phyloP scores from a whole-genome alignment of 1,140 invertebrate species.

The Trichonephila clavipes region DNA sequence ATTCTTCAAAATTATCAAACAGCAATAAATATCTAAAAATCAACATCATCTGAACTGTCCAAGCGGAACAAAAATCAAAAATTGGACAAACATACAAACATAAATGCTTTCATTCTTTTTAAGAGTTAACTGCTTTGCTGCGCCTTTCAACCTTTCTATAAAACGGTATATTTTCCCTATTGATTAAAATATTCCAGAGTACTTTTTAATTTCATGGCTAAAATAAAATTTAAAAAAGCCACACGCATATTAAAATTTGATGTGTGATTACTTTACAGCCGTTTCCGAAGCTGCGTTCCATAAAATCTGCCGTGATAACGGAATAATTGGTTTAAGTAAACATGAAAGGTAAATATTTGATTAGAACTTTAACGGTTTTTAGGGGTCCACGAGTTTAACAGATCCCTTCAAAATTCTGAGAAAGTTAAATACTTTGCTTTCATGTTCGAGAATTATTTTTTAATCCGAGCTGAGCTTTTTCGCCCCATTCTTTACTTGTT shows the following conservation, averaged over 20 bases:
- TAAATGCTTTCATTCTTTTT: neutral
- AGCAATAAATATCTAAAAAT: too few relatives aligned
- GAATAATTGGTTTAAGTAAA: conserved; percentile 6
- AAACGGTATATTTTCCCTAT: neutral
- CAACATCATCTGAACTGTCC: too few relatives aligned
- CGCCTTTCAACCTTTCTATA: too few relatives aligned
- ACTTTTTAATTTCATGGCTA: neutral
- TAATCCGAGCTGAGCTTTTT: neutral
- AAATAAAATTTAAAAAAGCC: too few relatives aligned
- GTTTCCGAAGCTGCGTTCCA: neutral
- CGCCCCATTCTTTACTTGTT: neutral
- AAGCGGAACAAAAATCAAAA: too few relatives aligned
- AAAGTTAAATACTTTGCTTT: neutral
- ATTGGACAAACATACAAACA: too few relatives aligned
- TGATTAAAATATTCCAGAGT: neutral
- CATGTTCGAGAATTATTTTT: neutral
- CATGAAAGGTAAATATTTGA: conserved; percentile 22
- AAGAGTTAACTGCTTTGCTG: neutral
- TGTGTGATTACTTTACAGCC: neutral
- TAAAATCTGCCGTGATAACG: neutral
- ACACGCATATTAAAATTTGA: neutral
- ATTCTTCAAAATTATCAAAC: too few relatives aligned
- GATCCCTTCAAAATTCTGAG: neutral
- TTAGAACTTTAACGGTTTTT: neutral
- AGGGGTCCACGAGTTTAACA: neutral